Percentiles rank a stretch among this genome's conserved stretches.
Conservation (phyloP, 2,888 invertebrate species). For the Nemotelus pantherinus region DNA sequence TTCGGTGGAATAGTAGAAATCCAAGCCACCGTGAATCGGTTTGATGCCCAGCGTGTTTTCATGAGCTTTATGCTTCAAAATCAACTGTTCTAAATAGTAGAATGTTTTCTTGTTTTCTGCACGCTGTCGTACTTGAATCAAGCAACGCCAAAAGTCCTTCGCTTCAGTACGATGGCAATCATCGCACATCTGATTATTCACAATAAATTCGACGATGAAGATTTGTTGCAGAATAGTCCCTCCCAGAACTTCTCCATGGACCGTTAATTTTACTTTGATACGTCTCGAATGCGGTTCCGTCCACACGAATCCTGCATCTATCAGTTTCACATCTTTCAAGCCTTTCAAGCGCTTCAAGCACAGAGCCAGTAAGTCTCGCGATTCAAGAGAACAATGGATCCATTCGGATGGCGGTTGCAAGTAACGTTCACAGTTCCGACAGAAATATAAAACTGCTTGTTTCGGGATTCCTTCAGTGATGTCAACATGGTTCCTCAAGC, state of each 20-base stretch:
- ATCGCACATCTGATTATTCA: constrained; percentile 95
- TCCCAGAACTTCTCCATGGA: constrained; percentile 93
- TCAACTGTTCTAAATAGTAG: constrained; percentile 95
- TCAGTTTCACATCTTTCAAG: constrained; percentile 84
- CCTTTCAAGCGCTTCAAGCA: constrained; percentile 94
- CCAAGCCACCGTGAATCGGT: constrained; percentile 86
- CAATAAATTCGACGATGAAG: constrained; percentile 92
- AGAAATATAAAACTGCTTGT: constrained; percentile 89
- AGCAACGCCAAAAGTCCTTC: constrained; percentile 96
- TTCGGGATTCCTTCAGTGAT: constrained; percentile 97
- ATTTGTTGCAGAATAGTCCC: constrained; percentile 93
- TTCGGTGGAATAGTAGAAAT: constrained; percentile 92
- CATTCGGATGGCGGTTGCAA: constrained; percentile 92
- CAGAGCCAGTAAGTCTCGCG: constrained; percentile 85
- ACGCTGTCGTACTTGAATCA: constrained; percentile 88
- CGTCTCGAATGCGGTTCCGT: constrained; percentile 99
- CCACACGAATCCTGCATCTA: constrained; percentile 98
- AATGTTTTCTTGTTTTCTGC: constrained; percentile 96
- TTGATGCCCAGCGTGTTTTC: constrained; percentile 89
- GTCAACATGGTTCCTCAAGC: constrained; percentile 89
- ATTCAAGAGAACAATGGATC: constrained; percentile 87
- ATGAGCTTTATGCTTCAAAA: constrained; percentile 95
- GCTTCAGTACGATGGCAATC: constrained; percentile 97
- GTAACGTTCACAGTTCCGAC: constrained; percentile 93
- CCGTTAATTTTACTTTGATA: constrained; percentile 93